Conservation (phyloP, 2,888 invertebrate species). For the Drosophila merina region DNA sequence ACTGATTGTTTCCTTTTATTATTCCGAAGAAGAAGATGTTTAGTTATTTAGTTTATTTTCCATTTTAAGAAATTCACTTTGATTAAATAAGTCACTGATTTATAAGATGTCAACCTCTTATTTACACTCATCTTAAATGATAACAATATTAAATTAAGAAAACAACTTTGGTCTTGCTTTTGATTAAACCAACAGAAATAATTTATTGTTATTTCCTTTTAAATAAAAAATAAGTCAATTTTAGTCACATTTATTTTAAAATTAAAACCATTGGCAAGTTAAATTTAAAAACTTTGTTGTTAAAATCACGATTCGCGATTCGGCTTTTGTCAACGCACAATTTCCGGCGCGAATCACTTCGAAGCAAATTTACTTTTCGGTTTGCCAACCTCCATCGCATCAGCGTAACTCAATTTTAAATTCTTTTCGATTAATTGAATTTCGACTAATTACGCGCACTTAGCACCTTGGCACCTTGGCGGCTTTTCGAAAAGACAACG, state of each 20-base stretch:
- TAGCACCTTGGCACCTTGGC: conserved; percentile 69
- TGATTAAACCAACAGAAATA: neutral
- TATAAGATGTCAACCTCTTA: neutral
- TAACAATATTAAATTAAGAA: neutral
- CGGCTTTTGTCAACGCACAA: conserved; percentile 29
- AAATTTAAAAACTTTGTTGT: conserved; percentile 5
- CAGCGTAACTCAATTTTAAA: conserved; percentile 49
- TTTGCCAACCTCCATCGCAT: conserved; percentile 25
- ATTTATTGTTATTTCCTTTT: neutral
- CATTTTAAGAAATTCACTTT: neutral
- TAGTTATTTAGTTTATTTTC: conserved; percentile 6
- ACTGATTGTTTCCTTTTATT: neutral
- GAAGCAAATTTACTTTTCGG: conserved; percentile 20
- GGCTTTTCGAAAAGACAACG: conserved; percentile 11
- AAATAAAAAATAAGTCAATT: neutral
- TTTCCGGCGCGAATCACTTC: conserved; percentile 35
- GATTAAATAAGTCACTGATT: neutral
- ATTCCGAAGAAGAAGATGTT: neutral
- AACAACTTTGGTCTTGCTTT: neutral
- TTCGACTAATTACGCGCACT: conserved; percentile 57
- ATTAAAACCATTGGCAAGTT: neutral
- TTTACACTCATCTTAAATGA: conserved; percentile 7
- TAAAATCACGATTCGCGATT: neutral
- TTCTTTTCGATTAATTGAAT: conserved; percentile 55
- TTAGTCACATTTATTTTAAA: neutral